Percentiles rank a stretch among this genome's conserved stretches.
Evolutionary conservation across 1,140 invertebrate genomes (phyloP).

Genomic region (Caenorhabditis tropicalis): DNA sequence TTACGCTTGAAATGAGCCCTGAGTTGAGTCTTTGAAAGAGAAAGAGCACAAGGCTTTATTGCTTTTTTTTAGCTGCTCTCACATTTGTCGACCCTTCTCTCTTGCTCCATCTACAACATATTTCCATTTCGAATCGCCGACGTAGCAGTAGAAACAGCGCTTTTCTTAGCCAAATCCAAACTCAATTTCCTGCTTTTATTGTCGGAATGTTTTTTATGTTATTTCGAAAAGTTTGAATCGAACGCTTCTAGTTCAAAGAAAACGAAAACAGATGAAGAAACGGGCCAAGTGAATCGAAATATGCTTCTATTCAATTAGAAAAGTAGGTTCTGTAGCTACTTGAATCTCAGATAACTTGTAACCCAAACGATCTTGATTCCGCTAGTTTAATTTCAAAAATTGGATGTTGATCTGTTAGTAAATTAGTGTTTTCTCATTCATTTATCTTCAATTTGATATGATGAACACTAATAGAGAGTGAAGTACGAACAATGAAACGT

Average conservation of each 20-base stretch:
- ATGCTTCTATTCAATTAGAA: not conserved
- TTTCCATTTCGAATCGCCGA: constrained; percentile 18
- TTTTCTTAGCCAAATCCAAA: constrained; percentile 29
- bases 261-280: too few species aligned
- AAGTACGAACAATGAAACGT: not conserved
- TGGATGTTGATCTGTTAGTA: too few species aligned
- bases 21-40: constrained; percentile 35
- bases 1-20: constrained; percentile 41
- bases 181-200: constrained; percentile 39
- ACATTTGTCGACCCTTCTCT: constrained; percentile 1
- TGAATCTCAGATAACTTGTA: too few species aligned
- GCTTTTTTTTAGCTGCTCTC: constrained; percentile 14
- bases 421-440: not conserved
- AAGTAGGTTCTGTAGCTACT: too few species aligned
- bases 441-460: constrained; percentile 6
- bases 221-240: not conserved
- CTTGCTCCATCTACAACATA: constrained; percentile 12
- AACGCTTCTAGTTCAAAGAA: not conserved
- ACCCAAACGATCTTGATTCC: too few species aligned
- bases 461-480: constrained; percentile 17
- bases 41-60: constrained; percentile 42
- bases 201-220: not conserved
- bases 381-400: too few species aligned
- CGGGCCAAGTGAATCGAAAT: too few species aligned
- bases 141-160: not conserved